Conservation (phyloP, 2,797 vertebrate genomes). For the Naso thynnoides region DNA sequence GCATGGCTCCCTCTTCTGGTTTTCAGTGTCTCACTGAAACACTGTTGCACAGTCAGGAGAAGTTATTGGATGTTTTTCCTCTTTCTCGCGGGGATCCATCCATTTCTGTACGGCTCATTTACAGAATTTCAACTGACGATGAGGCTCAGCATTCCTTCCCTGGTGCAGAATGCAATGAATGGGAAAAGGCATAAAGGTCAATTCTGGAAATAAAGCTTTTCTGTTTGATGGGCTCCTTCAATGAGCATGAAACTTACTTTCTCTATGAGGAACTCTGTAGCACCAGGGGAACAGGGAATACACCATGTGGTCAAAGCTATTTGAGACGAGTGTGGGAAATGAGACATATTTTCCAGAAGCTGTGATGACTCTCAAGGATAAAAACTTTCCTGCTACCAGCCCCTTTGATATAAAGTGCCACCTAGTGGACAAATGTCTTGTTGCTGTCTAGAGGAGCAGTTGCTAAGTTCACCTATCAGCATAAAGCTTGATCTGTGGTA, state of each 20-base stretch:
- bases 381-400: slow-evolving; percentile 4
- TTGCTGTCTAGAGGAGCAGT: slow-evolving; percentile 16
- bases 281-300: slow-evolving; percentile 39
- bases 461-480: background rate
- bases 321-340: slow-evolving; percentile 59
- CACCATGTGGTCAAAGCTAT: slow-evolving; percentile 47
- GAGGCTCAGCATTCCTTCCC: slow-evolving; percentile 28
- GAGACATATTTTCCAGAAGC: slow-evolving; percentile 76
- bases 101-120: slow-evolving; percentile 18
- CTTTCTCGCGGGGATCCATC: background rate
- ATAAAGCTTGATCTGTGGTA: slow-evolving; percentile 1
- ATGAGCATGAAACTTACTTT: slow-evolving; percentile 15
- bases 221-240: slow-evolving; percentile 19
- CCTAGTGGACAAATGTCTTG: slow-evolving; percentile 69
- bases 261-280: slow-evolving; percentile 34
- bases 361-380: slow-evolving; percentile 39
- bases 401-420: slow-evolving; percentile 59
- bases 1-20: slow-evolving; percentile 67
- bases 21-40: background rate
- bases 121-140: slow-evolving; percentile 26
- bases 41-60: background rate
- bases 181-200: slow-evolving; percentile 47
- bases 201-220: slow-evolving; percentile 46
- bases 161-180: slow-evolving; percentile 10
- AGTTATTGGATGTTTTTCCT: background rate